Evolutionary conservation across 2,113 vertebrate species (phyloP), one percentile per base, ranked within the genome.

Genomic region (Pseudonaja textilis): DNA sequence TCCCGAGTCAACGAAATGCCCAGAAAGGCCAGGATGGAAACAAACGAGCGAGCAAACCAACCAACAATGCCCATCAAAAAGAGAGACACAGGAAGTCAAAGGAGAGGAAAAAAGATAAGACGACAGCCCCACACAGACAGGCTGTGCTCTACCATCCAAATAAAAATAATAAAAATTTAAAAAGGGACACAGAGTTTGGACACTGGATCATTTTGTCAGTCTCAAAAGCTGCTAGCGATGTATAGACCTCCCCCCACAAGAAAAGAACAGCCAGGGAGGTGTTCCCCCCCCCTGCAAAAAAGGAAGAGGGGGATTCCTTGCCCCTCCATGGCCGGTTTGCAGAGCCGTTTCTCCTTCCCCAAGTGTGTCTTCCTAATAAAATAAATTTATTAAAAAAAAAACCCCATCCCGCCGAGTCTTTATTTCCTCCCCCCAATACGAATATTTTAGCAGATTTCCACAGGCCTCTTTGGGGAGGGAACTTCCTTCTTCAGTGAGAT

Each of bases 171-270:
- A 39, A 39, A 39, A 39, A 39, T 39, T 39, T 5, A 45, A 74
- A 87, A 94, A 11, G 95, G 96, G 95, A 97, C 45, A 94, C 91
- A 2, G 89, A 96, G 95, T 90, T 59, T 59, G 94, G 22, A 50
- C 81, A 93, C 56, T 52, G 47, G 6, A 22, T 26, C 81, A 64
- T 8, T 1, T 52, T 1, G 92, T 94, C 98, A 97, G 98, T 99
- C 98, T 99, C 97, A 47, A 97, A 96, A 98, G 96, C 97, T 96
- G 98, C 97, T 97, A 97, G 98, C 98, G 98, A 98, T 99, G 98
- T 98, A 99, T 99, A 99, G 99, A 98, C 98, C 98, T 98, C 55
- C 59, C 3, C 3, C 1, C 22, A 5, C 16, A 97, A 96, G 95
- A 45, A 93, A 95, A 95, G 97, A 96, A 16, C 87, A 39, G 39